phyloP scores from a whole-genome alignment of 1,140 invertebrate species.

The Leguminivora glycinivorella region DNA sequence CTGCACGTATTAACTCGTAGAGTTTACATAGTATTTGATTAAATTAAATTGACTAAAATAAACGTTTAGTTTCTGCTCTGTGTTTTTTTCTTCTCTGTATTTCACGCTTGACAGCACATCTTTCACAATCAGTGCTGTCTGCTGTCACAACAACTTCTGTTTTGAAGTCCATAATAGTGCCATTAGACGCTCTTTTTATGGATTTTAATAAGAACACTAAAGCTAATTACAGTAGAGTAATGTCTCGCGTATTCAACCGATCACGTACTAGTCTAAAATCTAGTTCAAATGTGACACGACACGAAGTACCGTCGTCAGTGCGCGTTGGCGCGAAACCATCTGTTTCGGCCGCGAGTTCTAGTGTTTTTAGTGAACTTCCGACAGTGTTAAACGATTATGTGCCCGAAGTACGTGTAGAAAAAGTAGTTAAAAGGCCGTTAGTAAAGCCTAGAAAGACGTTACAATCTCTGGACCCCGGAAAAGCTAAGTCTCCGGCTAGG shows the following conservation, averaged over 20 bases:
- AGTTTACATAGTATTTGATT: too few relatives aligned
- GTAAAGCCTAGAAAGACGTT: conserved; percentile 63
- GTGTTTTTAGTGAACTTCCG: conserved; percentile 62
- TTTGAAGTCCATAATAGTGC: conserved; percentile 13
- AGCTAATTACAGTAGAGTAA: conserved; percentile 58
- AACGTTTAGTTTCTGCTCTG: not conserved
- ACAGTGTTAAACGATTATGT: conserved; percentile 59
- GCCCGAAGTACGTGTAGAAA: conserved; percentile 42
- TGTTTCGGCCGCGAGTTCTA: conserved; percentile 51
- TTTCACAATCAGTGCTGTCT: not conserved
- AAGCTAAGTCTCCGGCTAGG: conserved; percentile 40
- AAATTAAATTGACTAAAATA: too few relatives aligned
- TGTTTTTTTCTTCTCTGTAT: not conserved
- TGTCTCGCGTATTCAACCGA: conserved; percentile 55
- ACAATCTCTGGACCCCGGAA: conserved; percentile 52
- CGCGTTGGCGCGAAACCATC: conserved; percentile 62
- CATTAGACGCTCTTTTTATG: conserved; percentile 13
- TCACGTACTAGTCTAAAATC: conserved; percentile 43
- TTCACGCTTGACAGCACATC: not conserved
- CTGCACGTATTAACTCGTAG: too few relatives aligned
- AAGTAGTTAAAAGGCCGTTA: conserved; percentile 41
- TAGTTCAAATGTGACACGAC: conserved; percentile 50
- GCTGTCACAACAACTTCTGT: conserved; percentile 22
- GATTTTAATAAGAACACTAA: conserved; percentile 40
- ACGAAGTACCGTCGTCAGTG: conserved; percentile 45